Base-by-base conservation (phyloP, 2,113 vertebrate genomes). In the Barbus barbus region DNA sequence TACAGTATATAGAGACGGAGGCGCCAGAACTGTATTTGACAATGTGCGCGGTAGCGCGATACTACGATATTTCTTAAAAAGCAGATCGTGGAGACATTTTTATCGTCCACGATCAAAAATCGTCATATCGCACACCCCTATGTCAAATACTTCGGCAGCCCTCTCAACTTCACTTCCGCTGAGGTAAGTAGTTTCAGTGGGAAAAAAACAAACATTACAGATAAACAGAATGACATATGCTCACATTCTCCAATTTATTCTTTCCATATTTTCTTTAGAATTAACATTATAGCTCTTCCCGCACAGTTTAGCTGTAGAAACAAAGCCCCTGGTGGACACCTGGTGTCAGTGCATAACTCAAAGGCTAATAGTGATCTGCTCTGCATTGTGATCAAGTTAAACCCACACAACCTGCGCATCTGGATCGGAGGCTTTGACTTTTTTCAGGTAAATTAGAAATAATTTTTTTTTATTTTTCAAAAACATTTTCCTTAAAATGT, bases 381-480 rank as follows among this genome's bases (percentile, higher is more conserved):
- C 24, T 28, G n/a, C 73, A 51, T 75, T 75, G 73, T 75, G 73
- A 20, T 9, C 3, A 75, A 31, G 26, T 51, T 31, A 4, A 75
- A 51, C 24, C 73, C 46, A 31, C 16, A 3, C 3, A 51, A 75
- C 46, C 16, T 75, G 8, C 73, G 73, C 73, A 51, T 75, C 8
- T 75, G 46, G 46, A 26, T 75, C 1, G 73, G 73, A 26, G 73
- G 8, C 14, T 75, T 31, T 51, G 24, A 51, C 28, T 20, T 75
- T 31, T 75, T 51, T 31, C 44, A 75, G 73, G 73, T 51, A 75
- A 75, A 31, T 63, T n/a, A n/a, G n/a, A n/a, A n/a, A n/a, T n/a
- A 5, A 61, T 13, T 13, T 60, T 26, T 28, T 1, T 14, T 28
- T 41, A 0, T 41, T 14, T 14, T 3, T 13, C 2, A 1, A 3